phyloP scores from a whole-genome alignment of 2,113 vertebrate genomes.

The Aphelocoma coerulescens region DNA sequence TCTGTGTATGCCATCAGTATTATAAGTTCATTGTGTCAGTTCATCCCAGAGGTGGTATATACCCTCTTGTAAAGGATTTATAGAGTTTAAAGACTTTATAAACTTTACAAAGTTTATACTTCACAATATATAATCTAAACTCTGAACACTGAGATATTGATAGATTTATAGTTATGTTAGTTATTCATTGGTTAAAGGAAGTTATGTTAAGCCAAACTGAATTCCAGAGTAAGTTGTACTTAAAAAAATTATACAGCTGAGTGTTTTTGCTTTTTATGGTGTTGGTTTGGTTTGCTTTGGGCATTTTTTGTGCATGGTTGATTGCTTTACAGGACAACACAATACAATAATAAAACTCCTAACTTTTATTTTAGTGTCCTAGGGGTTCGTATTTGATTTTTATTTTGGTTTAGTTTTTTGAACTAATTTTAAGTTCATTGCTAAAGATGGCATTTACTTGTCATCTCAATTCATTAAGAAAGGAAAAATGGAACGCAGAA shows the following conservation, averaged over 20 bases:
- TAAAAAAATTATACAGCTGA: neutral
- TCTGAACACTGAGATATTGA: neutral
- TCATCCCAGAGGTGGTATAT: neutral
- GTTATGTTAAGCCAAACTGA: neutral
- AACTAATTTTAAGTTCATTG: neutral
- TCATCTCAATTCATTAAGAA: neutral
- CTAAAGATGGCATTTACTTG: neutral
- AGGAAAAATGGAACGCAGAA: neutral
- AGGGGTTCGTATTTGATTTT: neutral
- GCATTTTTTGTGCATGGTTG: neutral
- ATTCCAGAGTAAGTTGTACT: neutral
- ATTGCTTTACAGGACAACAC: neutral
- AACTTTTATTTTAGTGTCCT: neutral
- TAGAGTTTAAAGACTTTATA: neutral
- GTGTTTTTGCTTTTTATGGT: neutral
- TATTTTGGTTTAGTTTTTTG: neutral
- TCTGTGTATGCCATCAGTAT: neutral
- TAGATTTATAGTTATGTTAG: neutral
- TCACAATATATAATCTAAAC: neutral
- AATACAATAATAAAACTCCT: neutral
- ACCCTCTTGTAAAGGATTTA: neutral
- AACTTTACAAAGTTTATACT: neutral
- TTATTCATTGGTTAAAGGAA: neutral
- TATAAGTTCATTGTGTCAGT: neutral
- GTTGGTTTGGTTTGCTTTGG: no score